A percentile compares a stretch with the other conserved stretches of the same genome.
Conservation (phyloP, 2,797 vertebrate genomes). For the Phoxinus dragarum region DNA sequence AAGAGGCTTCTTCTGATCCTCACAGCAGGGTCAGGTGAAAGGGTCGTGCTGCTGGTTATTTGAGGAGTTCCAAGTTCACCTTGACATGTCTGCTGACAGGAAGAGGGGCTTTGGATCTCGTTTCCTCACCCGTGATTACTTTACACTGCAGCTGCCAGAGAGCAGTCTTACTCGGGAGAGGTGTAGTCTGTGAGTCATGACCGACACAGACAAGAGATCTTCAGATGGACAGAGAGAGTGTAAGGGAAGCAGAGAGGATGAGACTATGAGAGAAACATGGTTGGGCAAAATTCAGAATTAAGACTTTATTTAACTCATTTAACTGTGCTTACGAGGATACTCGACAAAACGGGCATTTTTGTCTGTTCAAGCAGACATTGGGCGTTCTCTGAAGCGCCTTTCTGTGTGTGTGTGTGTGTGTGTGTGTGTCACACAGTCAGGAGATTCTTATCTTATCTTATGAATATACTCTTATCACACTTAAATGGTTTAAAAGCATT, state of each 20-base stretch:
- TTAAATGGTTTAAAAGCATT: too few relatives aligned
- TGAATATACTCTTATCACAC: too few relatives aligned
- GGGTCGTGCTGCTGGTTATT: conserved; percentile 74
- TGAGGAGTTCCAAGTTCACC: conserved; percentile 82
- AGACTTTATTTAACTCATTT: too few relatives aligned
- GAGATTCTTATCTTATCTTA: too few relatives aligned
- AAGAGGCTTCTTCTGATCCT: conserved; percentile 69
- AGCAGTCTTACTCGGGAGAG: conserved; percentile 66
- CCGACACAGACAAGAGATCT: conserved; percentile 46
- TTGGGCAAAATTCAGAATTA: too few relatives aligned
- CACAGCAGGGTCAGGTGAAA: conserved; percentile 59
- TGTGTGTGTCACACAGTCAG: too few relatives aligned
- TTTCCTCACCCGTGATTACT: conserved; percentile 78
- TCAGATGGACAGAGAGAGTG: conserved; percentile 37
- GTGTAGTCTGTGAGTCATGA: conserved; percentile 46
- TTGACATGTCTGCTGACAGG: conserved; percentile 83
- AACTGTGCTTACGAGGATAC: too few relatives aligned
- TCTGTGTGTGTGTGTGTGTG: too few relatives aligned
- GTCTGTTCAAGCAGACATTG: too few relatives aligned
- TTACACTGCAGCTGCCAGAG: conserved; percentile 78
- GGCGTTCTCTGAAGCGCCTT: too few relatives aligned
- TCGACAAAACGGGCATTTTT: too few relatives aligned
- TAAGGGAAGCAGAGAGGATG: conserved; percentile 12
- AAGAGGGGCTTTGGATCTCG: conserved; percentile 77
- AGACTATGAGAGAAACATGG: conserved; percentile 27